phyloP scores from a whole-genome alignment of 2,797 vertebrate species.

The Geotrypetes seraphini region DNA sequence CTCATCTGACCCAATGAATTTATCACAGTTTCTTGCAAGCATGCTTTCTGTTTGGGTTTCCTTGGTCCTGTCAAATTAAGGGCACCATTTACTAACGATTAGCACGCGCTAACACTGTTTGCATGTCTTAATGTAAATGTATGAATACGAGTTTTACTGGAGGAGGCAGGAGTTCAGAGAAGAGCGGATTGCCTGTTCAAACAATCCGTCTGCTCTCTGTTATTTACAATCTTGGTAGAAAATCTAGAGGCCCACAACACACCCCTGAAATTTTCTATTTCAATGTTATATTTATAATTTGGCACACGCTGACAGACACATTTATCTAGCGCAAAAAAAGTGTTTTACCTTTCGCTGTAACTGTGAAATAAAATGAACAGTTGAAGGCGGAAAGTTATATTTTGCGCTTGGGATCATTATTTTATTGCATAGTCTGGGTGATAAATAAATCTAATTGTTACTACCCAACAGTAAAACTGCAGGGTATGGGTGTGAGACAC shows the following conservation, averaged over 20 bases:
- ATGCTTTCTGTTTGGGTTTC: conserved; percentile 9
- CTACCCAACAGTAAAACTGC: conserved; percentile 45
- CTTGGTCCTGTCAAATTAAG: conserved; percentile 8
- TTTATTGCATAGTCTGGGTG: conserved; percentile 43
- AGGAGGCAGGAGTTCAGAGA: conserved; percentile 4
- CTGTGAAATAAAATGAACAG: conserved; percentile 50
- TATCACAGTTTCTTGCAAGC: conserved; percentile 2
- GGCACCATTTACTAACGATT: too few species aligned
- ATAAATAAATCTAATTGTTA: conserved; percentile 47
- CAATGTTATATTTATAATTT: conserved; percentile 45
- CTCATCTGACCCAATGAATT: neutral
- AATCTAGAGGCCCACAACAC: conserved; percentile 23
- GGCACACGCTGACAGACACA: conserved; percentile 44
- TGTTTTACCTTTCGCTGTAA: conserved; percentile 34
- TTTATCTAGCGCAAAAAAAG: conserved; percentile 30
- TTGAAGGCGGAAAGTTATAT: conserved; percentile 42
- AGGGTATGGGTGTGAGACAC: conserved; percentile 44
- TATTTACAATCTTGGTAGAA: conserved; percentile 31
- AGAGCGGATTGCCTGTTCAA: conserved; percentile 12
- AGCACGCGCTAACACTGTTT: too few species aligned
- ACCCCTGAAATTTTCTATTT: conserved; percentile 31
- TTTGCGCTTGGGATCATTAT: conserved; percentile 52
- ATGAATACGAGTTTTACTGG: neutral
- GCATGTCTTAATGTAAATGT: too few species aligned
- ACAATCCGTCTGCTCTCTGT: conserved; percentile 25